Percentiles rank a stretch among this genome's conserved stretches.
These are phyloP conservation scores for Macrochelys suwanniensis DNA, from an alignment of 2,797 vertebrate genomes.

Conservation along the genomic window DNA sequence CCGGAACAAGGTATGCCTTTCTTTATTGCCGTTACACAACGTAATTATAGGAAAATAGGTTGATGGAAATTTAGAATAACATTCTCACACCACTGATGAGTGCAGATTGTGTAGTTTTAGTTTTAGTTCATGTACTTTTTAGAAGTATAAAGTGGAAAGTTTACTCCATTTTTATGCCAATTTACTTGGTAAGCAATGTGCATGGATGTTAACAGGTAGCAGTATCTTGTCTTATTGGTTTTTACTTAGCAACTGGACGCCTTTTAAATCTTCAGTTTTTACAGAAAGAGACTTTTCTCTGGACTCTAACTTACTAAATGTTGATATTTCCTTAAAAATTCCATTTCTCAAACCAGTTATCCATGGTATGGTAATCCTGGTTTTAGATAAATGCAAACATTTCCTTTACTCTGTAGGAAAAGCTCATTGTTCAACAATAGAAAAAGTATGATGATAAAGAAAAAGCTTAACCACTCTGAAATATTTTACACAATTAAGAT, in stretches of 20 bases:
- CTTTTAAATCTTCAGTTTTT: background rate
- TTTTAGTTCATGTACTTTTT: background rate
- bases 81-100: background rate
- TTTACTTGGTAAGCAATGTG: rapidly evolving
- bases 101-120: background rate
- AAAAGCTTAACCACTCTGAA: background rate
- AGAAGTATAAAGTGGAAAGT: background rate
- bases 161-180: background rate
- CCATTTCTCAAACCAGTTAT: background rate
- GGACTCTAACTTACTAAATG: background rate
- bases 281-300: background rate
- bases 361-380: background rate
- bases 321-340: background rate
- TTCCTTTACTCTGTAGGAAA: background rate
- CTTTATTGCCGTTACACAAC: background rate
- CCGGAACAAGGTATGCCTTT: conserved; percentile 87
- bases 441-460: background rate
- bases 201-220: conserved; percentile 28
- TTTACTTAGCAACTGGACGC: background rate
- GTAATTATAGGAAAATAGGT: background rate
- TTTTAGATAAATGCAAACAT: background rate
- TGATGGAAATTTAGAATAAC: background rate
- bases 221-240: background rate
- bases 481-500: background rate
- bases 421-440: background rate